Conservation (phyloP, 1,140 invertebrate genomes). For the Helicoverpa zea region DNA sequence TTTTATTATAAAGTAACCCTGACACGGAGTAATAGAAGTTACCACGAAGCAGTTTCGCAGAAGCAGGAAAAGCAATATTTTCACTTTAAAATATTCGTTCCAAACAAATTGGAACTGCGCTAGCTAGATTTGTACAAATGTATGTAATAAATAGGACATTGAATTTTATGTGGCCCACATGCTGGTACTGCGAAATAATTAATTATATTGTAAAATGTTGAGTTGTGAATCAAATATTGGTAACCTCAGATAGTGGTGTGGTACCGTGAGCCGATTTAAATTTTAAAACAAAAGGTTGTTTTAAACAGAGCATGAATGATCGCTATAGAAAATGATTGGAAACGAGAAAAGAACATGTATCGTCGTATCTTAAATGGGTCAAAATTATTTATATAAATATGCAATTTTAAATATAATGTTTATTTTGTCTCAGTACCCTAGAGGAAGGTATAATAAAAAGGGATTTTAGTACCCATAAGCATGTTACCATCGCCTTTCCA, state of each 20-base stretch:
- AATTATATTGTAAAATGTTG: not conserved
- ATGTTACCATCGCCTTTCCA: slow-evolving; percentile 10
- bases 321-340: too few species aligned
- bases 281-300: too few species aligned
- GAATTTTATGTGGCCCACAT: not conserved
- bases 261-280: not conserved
- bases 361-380: too few species aligned
- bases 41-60: not conserved
- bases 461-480: slow-evolving; percentile 16
- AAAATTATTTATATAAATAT: not conserved
- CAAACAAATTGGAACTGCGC: slow-evolving; percentile 5
- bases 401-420: not conserved
- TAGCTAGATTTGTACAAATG: slow-evolving; percentile 3
- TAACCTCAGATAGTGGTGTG: not conserved
- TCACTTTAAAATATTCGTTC: not conserved
- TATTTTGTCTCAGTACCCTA: not conserved
- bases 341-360: too few species aligned
- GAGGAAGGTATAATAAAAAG: not conserved
- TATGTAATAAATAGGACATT: not conserved
- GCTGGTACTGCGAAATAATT: not conserved
- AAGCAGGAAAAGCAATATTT: not conserved
- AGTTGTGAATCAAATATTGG: not conserved
- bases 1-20: not conserved
- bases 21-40: slow-evolving; percentile 4
- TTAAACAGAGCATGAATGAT: too few species aligned